Conservation (phyloP, 2,113 vertebrate species). For the Megaceryle maxima region DNA sequence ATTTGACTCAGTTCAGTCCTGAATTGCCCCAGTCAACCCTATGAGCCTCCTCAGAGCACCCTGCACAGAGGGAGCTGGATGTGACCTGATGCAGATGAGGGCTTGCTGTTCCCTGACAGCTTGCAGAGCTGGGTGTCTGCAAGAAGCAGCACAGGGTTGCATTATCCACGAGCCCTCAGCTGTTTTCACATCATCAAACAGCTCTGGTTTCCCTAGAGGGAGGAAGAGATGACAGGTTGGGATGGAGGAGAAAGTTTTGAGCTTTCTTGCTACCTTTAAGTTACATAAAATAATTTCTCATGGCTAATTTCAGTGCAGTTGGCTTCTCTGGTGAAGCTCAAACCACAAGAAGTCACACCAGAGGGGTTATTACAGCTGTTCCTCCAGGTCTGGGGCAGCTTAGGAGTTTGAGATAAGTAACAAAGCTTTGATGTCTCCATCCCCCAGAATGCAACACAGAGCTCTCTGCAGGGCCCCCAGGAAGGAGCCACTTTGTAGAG, state of each 20-base stretch:
- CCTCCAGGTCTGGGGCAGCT: neutral
- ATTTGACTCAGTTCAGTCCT: neutral
- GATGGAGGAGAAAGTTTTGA: neutral
- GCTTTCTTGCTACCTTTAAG: neutral
- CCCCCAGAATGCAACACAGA: too few relatives aligned
- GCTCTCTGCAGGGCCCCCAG: neutral
- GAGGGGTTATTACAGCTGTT: neutral
- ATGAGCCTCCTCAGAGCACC: neutral
- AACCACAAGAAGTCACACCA: accelerated
- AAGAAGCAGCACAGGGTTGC: neutral
- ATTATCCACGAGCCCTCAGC: neutral
- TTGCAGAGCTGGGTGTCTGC: neutral
- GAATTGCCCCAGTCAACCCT: neutral
- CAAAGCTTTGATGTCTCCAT: neutral
- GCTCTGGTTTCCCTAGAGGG: neutral
- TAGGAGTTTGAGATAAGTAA: neutral
- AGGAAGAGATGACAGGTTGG: neutral
- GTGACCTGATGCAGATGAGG: neutral
- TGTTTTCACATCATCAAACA: neutral
- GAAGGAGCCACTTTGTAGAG: neutral
- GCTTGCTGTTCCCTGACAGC: neutral
- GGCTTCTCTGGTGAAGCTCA: neutral
- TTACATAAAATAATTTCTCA: neutral
- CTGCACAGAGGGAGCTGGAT: neutral
- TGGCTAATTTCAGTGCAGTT: neutral